Base-by-base conservation (phyloP, 2,797 vertebrate species). In the Botia kubotai region DNA sequence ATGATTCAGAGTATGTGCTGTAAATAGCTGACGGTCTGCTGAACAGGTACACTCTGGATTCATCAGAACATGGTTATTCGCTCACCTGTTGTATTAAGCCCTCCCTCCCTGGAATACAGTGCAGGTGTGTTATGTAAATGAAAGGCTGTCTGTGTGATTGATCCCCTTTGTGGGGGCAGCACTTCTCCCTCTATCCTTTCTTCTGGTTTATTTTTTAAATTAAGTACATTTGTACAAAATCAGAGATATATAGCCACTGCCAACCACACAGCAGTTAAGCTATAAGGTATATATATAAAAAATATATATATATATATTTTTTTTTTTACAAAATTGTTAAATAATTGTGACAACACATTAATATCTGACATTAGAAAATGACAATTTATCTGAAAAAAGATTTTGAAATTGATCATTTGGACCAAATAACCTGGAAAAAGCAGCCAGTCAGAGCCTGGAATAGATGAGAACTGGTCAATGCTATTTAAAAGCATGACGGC, bases 31-130 rank as follows among this genome's bases (percentile, higher is more conserved):
- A 46, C n/a, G 8, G 13, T 50, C 43, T 39, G 53, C 12, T 33
- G 29, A 48, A 57, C 70, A 43, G 52, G 36, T 68, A 17, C 26
- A 36, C 23, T 46, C 69, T 79, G 26, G 5, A 58, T n/a, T 67
- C 48, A 43, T 57, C 80, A 10, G 70, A 73, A 46, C 43, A 39
- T 39, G 29, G 55, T 39, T 12, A 26, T 78, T 65, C 71, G 14
- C 23, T 62, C 19, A 55, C 21, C 6, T 79, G 77, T 66, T 62
- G 1, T 79, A 74, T 69, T 70, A 60, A 12, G 57, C 19, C 6
- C 78, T 63, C 75, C 80, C 86, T 84, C 71, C 77, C 19, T 4
- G 79, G 73, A 36, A 43, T 58, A 79, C 78, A 29, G 79, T 80
- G 50, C 66, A 77, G 69, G 53, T 50, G 72, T 43, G 75, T 48